Evolutionary conservation across 2,888 invertebrate genomes (phyloP).

Genomic region (Mimumesa dahlbomi): DNA sequence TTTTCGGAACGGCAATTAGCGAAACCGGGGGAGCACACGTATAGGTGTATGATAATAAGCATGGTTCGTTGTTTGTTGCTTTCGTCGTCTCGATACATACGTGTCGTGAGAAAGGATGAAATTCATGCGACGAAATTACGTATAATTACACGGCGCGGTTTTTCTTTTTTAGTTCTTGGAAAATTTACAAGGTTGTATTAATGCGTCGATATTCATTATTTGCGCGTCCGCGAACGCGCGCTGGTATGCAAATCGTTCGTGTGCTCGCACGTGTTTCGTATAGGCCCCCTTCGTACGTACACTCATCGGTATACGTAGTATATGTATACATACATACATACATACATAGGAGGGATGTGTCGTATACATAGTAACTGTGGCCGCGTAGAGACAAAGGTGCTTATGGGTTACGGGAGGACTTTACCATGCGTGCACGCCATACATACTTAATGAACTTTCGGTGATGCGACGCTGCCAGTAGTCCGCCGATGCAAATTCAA

Average conservation of each 20-base stretch:
- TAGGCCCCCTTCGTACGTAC: too few relatives aligned
- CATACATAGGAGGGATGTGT: not conserved
- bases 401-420: constrained; percentile 50
- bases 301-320: too few relatives aligned
- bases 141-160: too few relatives aligned
- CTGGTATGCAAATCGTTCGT: not conserved
- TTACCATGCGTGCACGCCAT: constrained; percentile 52
- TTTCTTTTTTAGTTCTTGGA: too few relatives aligned
- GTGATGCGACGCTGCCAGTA: constrained; percentile 27
- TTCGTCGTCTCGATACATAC: not conserved
- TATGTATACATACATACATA: not conserved
- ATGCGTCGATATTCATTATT: not conserved
- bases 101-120: too few relatives aligned
- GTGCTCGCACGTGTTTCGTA: too few relatives aligned
- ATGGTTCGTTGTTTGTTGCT: constrained; percentile 23
- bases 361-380: constrained; percentile 17
- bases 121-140: too few relatives aligned
- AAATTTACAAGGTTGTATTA: too few relatives aligned
- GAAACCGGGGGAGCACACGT: too few relatives aligned
- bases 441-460: constrained; percentile 56
- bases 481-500: not conserved
- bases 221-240: not conserved
- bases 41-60: too few relatives aligned
- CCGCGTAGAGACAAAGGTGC: constrained; percentile 55
- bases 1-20: too few relatives aligned